A percentile compares a stretch with the other conserved stretches of the same genome.
phyloP scores from a whole-genome alignment of 2,888 invertebrate species.

The Linnaemya tessellans region DNA sequence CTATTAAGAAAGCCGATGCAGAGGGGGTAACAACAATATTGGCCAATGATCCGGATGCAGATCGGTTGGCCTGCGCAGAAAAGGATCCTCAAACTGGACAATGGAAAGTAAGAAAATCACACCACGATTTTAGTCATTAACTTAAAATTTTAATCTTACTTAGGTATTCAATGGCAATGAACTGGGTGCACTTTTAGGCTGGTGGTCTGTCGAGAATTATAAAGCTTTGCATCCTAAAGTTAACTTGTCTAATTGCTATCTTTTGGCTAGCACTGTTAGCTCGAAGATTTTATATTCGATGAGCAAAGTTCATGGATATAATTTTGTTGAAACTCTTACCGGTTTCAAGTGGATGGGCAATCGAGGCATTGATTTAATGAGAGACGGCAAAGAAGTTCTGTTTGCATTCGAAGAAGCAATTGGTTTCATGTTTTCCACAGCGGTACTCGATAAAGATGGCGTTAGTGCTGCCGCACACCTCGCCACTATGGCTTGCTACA shows the following conservation, averaged over 20 bases:
- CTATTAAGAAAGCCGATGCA: constrained; percentile 90
- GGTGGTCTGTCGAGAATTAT: constrained; percentile 92
- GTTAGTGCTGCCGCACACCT: constrained; percentile 93
- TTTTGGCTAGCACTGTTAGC: constrained; percentile 97
- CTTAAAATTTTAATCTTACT: background rate
- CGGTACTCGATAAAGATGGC: constrained; percentile 98
- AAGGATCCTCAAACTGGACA: constrained; percentile 84
- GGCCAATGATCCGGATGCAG: constrained; percentile 99
- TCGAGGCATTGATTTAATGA: constrained; percentile 88
- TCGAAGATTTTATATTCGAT: constrained; percentile 96
- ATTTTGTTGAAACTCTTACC: constrained; percentile 94
- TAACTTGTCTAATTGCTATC: constrained; percentile 87
- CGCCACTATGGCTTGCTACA: constrained; percentile 89
- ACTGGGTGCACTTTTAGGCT: constrained; percentile 95
- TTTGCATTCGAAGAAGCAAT: constrained; percentile 99
- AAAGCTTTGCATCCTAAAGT: constrained; percentile 83
- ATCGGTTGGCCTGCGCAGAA: constrained; percentile 96
- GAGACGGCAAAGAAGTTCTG: constrained; percentile 89
- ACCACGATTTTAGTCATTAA: background rate
- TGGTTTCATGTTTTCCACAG: constrained; percentile 96
- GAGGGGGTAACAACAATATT: constrained; percentile 90
- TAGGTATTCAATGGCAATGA: constrained; percentile 95
- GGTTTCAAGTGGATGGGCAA: constrained; percentile 99
- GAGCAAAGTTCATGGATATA: constrained; percentile 90
- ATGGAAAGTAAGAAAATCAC: constrained; percentile 75